Evolutionary conservation across 2,113 vertebrate genomes (phyloP), one percentile per base, ranked within the genome.

Genomic region (Centropristis striata): DNA sequence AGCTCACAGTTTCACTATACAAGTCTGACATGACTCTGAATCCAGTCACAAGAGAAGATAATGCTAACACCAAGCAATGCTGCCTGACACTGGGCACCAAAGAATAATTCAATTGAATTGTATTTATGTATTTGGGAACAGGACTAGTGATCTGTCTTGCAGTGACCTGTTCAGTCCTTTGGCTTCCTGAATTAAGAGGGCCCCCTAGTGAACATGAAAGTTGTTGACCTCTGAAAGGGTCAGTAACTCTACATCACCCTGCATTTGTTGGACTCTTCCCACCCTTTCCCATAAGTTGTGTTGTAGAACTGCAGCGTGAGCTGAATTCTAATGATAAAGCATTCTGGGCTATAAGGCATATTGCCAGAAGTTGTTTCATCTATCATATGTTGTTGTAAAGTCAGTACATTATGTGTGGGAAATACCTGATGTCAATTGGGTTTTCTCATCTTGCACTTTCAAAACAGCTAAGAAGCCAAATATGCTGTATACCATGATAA

Each of bases 181-280:
- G 11, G 23, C 68, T 54, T 77, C 18, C 68, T 86, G 49, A 41
- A 68, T 53, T 55, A 39, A 78, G 57, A 81, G 53, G 18, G 61
- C 77, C 77, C 83, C 72, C 72, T 71, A 51, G 71, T 71, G 60
- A 60, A n/a, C 4, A 46, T 18, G 36, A 14, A 5, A 4, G 28
- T 28, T 39, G 20, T 0, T 42, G 50, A 49, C n/a, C 53, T 42
- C 2, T 53, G 5, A 46, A 13, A 59, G 25, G 23, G 21, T 46
- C 37, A 54, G 23, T 32, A 4, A 32, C 32, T 32, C 32, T 32
- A 6, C 32, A 20, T 49, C 10, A 25, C 58, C 20, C 51, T 7
- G 11, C n/a, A 60, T 32, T 32, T 18, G 28, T n/a, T 37, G 42
- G 21, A n/a, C 20, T 23, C 44, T 21, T 51, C 36, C 1, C 5